phyloP scores from a whole-genome alignment of 1,140 invertebrate species.

The Bombus pascuorum region DNA sequence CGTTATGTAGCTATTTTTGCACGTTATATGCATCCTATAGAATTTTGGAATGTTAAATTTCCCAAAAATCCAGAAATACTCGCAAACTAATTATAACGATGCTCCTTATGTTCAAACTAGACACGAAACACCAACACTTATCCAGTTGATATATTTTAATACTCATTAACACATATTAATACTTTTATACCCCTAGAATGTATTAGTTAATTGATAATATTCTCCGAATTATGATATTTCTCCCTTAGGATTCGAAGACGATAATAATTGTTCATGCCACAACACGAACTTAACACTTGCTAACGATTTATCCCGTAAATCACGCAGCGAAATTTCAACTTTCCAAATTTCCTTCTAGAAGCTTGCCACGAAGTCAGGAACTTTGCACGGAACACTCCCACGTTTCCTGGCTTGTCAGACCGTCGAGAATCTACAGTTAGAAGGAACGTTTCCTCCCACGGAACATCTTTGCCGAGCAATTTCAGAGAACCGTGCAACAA shows the following conservation, averaged over 20 bases:
- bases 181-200: too few species aligned
- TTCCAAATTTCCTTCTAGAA: neutral
- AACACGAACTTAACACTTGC: neutral
- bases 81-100: too few species aligned
- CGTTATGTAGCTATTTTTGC: too few species aligned
- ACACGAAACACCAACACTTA: too few species aligned
- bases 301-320: neutral
- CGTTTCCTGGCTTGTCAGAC: neutral
- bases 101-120: too few species aligned
- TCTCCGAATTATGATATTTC: too few species aligned
- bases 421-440: neutral
- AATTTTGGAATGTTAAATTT: too few species aligned
- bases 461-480: slow-evolving; percentile 15
- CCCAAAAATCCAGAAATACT: too few species aligned
- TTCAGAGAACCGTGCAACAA: neutral
- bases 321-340: neutral
- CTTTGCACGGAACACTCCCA: neutral
- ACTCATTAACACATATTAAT: too few species aligned
- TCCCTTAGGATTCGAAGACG: accelerated
- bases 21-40: too few species aligned
- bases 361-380: neutral
- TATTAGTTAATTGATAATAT: too few species aligned
- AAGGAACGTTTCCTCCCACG: neutral
- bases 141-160: too few species aligned
- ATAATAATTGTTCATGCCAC: neutral